phyloP scores from a whole-genome alignment of 1,140 invertebrate species.

The Vanessa tameamea region DNA sequence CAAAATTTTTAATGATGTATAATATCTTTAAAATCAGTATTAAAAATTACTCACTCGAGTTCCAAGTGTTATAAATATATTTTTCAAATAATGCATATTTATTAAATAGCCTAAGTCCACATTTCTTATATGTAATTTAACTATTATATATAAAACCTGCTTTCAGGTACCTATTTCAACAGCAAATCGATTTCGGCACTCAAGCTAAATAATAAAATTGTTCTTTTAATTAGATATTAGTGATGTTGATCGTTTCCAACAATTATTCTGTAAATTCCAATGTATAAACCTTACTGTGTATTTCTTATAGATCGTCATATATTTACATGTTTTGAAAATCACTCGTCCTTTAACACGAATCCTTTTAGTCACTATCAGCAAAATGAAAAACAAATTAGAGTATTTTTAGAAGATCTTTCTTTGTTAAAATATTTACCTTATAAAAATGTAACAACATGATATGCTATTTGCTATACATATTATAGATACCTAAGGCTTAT shows the following conservation, averaged over 20 bases:
- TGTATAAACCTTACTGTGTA: slow-evolving; percentile 24
- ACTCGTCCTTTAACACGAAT: slow-evolving; percentile 59
- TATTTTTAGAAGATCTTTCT: slow-evolving; percentile 78
- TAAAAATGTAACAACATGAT: slow-evolving; percentile 49
- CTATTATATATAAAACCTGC: neutral
- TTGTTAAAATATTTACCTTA: slow-evolving; percentile 67
- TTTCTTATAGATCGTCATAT: slow-evolving; percentile 43
- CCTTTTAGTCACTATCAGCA: slow-evolving; percentile 59
- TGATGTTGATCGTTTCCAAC: slow-evolving; percentile 50
- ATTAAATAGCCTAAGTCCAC: neutral
- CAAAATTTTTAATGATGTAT: too few relatives aligned
- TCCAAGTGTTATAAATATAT: too few relatives aligned
- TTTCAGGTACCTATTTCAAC: slow-evolving; percentile 56
- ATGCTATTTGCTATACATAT: slow-evolving; percentile 57
- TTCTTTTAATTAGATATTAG: slow-evolving; percentile 55
- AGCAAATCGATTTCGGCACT: slow-evolving; percentile 39
- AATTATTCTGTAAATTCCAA: slow-evolving; percentile 35
- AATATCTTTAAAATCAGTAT: too few relatives aligned
- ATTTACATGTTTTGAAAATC: slow-evolving; percentile 56
- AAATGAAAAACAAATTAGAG: slow-evolving; percentile 57
- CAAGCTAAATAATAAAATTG: slow-evolving; percentile 39
- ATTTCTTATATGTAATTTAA: neutral
- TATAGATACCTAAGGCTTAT: slow-evolving; percentile 64
- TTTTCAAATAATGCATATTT: too few relatives aligned
- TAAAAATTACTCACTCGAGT: too few relatives aligned